These are phyloP conservation scores for Halcyon senegalensis DNA, from an alignment of 2,113 vertebrate genomes.

Conservation along the genomic window DNA sequence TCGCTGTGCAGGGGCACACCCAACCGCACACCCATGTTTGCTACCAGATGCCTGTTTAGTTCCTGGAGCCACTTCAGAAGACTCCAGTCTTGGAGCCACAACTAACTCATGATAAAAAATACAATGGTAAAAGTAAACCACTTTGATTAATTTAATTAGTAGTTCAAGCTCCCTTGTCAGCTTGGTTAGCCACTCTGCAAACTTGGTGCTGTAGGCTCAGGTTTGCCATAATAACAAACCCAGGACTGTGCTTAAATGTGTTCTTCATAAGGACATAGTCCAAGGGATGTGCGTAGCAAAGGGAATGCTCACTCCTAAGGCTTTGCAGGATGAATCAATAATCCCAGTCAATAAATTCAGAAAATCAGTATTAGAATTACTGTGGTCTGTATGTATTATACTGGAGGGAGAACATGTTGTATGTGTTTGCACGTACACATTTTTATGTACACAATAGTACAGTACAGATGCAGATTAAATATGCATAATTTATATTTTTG, in stretches of 20 bases:
- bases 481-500: neutral
- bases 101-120: neutral
- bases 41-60: neutral
- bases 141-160: neutral
- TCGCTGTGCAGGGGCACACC: neutral
- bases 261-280: neutral
- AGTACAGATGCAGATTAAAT: neutral
- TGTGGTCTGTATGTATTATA: neutral
- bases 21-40: accelerated
- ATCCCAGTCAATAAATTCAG: neutral
- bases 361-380: neutral
- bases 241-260: neutral
- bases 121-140: neutral
- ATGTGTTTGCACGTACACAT: neutral
- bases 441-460: neutral
- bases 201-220: neutral
- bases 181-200: neutral
- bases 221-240: neutral
- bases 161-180: neutral
- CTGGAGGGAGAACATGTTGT: neutral
- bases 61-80: neutral
- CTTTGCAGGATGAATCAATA: neutral
- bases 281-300: neutral
- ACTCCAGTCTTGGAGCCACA: neutral
- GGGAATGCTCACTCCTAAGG: accelerated